Evolutionary conservation across 2,113 vertebrate genomes (phyloP), one percentile per base, ranked within the genome.

Genomic region (Jacana jacana): DNA sequence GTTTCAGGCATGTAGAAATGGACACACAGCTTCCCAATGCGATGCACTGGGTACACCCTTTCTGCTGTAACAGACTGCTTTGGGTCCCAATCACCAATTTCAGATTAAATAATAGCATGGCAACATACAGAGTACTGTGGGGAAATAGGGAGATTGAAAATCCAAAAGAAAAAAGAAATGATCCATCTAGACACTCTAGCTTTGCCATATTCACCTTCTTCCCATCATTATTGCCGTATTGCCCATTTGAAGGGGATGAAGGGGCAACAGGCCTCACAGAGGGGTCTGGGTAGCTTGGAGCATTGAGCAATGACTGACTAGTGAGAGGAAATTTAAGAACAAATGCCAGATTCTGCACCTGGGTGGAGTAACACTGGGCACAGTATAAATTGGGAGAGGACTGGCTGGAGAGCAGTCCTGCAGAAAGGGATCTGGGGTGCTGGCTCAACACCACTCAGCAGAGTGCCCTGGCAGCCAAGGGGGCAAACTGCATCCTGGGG

Each of bases 311-410:
- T n/a, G 11, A 55, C 24, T 4, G 3, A 28, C 27, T 17, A 39
- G 35, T 18, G 18, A 18, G 7, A 30, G 28, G 30, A 61, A 23
- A 51, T 14, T 27, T n/a, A 51, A 28, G 44, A 49, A 49, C 27
- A n/a, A 40, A n/a, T n/a, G 30, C 30, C 2, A 3, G 44, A 49
- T 70, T 49, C 79, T 49, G 65, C 35, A 49, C 23, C 42, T 28
- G 23, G 42, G 22, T 2, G 1, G n/a, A 69, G n/a, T 24, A 57
- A 68, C 1, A 0, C 7, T 0, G 7, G 20, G 4, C 12, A 11
- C 20, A 57, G 40, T 15, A 19, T 16, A 31, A 1, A 4, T 0
- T 31, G 52, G n/a, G 33, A 44, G 39, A 66, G 9, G 18, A 68
- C 27, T 3, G 16, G 4, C 61, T 31, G 51, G 39, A 31, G 40